These are phyloP conservation scores for Tragelaphus strepsiceros DNA, from an alignment of 2,113 vertebrate species.

Conservation along the genomic window DNA sequence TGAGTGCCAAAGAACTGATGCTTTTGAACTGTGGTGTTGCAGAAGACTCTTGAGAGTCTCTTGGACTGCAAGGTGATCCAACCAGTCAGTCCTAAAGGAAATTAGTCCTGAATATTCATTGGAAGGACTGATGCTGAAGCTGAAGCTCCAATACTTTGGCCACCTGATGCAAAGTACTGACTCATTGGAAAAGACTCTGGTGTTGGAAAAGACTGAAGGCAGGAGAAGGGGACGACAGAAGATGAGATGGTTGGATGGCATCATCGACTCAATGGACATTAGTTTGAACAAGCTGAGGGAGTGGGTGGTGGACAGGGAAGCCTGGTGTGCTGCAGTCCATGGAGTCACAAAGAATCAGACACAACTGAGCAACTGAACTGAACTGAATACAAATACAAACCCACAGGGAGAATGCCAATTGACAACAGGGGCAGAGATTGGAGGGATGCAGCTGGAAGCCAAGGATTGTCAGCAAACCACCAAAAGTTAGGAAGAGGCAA, in stretches of 20 bases:
- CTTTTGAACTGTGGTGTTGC: neutral
- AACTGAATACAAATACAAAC: neutral
- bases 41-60: neutral
- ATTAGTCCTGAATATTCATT: neutral
- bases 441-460: too few relatives aligned
- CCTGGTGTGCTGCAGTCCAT: neutral
- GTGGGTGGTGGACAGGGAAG: neutral
- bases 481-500: neutral
- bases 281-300: neutral
- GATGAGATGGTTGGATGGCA: neutral
- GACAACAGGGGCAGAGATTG: neutral
- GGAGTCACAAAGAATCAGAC: neutral
- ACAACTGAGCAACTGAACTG: neutral
- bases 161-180: neutral
- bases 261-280: neutral
- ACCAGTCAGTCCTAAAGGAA: neutral
- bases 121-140: neutral
- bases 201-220: neutral
- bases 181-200: neutral
- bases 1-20: neutral
- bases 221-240: neutral
- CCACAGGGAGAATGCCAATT: accelerated
- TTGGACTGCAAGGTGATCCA: neutral
- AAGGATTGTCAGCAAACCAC: neutral
- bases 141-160: neutral